Base-by-base conservation (phyloP, 2,888 invertebrate genomes). In the Acronicta psi region DNA sequence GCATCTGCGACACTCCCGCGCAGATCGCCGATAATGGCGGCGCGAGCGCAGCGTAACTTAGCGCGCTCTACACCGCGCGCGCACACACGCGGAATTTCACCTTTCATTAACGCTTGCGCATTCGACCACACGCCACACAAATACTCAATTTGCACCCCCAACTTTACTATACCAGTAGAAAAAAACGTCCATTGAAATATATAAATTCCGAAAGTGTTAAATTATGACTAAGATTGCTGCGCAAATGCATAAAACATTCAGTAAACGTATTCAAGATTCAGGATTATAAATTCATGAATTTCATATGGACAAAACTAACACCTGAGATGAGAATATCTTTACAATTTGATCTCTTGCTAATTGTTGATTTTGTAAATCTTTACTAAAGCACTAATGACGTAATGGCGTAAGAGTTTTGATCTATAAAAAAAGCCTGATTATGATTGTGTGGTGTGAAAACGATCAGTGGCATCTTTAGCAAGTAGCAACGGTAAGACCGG, bases 21-120 rank as follows among this genome's bases (percentile, higher is more conserved):
- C 71, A 67, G 71, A 73, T 75, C 60, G 62, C 62, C 58, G 83
- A 82, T 83, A 82, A 74, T 73, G 61, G 69, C 59, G 38, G 68
- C 59, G 63, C 57, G 40, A 59, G 74, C 73, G 70, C 56, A 45
- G 65, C 74, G 79, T 79, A 75, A 75, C 77, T 80, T 70, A 57
- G 56, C 62, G 64, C 67, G 65, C 53, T 65, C 66, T 66, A 59
- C 71, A 65, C 62, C 50, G 64, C 40, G 43, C 55, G 49, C n/a
- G 50, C 64, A 50, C 65, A 46, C 53, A 45, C 54, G 13, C 18
- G 64, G 59, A 64, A 69, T 69, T 54, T 49, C 56, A 59, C 56
- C 66, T 67, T 74, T 67, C 67, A 67, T 73, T 80, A 59, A 63
- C 57, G 76, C 53, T 25, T 49, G 18, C 25, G 70, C 56, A 57